Evolutionary conservation across 2,113 vertebrate species (phyloP).

Genomic region (Planiliza haematocheilus): DNA sequence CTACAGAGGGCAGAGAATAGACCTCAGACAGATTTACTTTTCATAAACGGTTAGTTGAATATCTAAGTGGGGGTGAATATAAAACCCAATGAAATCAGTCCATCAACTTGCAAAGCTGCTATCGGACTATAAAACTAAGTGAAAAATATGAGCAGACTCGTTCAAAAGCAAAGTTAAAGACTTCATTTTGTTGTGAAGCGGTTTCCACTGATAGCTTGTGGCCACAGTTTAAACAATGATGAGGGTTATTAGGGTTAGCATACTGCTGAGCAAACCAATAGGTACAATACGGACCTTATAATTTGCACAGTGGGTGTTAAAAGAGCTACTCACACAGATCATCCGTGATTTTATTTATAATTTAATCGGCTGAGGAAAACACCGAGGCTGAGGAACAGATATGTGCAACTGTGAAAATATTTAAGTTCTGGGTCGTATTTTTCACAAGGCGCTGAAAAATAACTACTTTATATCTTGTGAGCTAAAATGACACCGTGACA

Average conservation of each 20-base stretch:
- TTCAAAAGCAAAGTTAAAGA: neutral
- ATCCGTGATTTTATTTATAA: neutral
- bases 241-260: neutral
- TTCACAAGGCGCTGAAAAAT: neutral
- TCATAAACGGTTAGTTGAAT: neutral
- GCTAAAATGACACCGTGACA: conserved; percentile 3
- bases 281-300: neutral
- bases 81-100: neutral
- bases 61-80: conserved; percentile 7
- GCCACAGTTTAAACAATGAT: neutral
- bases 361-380: neutral
- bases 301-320: neutral
- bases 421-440: neutral
- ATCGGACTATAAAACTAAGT: conserved; percentile 10
- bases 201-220: conserved; percentile 10
- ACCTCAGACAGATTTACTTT: neutral
- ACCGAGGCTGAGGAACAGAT: neutral
- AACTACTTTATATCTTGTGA: neutral
- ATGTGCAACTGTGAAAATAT: neutral
- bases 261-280: neutral
- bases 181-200: neutral
- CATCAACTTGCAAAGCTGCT: neutral
- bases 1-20: no score
- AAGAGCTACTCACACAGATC: no score
- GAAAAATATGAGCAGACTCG: neutral